phyloP scores from a whole-genome alignment of 1,140 invertebrate genomes.

The Drosophila setifemur region DNA sequence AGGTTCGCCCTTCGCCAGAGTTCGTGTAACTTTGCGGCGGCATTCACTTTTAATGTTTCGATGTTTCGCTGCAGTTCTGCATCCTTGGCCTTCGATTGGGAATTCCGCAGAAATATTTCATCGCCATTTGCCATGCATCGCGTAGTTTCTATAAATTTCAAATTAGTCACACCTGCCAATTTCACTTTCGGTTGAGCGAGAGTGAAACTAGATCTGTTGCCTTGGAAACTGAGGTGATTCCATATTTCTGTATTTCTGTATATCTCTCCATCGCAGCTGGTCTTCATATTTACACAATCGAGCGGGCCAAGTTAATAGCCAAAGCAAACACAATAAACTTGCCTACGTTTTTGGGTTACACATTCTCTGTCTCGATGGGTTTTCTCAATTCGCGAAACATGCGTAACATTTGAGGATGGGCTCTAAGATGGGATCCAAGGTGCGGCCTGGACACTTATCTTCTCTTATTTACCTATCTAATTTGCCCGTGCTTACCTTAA shows the following conservation, averaged over 20 bases:
- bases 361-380: conserved; percentile 17
- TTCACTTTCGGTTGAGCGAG: conserved; percentile 53
- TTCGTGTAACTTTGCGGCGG: conserved; percentile 39
- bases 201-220: conserved; percentile 45
- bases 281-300: conserved; percentile 55
- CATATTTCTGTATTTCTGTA: conserved; percentile 4
- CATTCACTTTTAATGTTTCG: conserved; percentile 53
- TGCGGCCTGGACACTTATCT: conserved; percentile 32
- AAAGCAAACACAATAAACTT: conserved; percentile 45
- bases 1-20: conserved; percentile 61
- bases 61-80: conserved; percentile 1
- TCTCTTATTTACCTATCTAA: conserved; percentile 23
- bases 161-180: conserved; percentile 60
- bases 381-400: conserved; percentile 47
- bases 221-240: conserved; percentile 23
- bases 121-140: conserved; percentile 5
- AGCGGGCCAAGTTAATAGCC: conserved; percentile 46
- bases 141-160: conserved; percentile 41
- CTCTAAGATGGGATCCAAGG: conserved; percentile 27
- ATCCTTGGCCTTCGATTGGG: conserved; percentile 12
- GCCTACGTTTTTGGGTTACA: conserved; percentile 48
- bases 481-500: conserved; percentile 11
- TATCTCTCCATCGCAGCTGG: neutral
- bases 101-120: conserved; percentile 32
- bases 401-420: conserved; percentile 42